Evolutionary conservation across 23 tunicate species (phyloP).

Genomic region (Trididemnum nubilum): DNA sequence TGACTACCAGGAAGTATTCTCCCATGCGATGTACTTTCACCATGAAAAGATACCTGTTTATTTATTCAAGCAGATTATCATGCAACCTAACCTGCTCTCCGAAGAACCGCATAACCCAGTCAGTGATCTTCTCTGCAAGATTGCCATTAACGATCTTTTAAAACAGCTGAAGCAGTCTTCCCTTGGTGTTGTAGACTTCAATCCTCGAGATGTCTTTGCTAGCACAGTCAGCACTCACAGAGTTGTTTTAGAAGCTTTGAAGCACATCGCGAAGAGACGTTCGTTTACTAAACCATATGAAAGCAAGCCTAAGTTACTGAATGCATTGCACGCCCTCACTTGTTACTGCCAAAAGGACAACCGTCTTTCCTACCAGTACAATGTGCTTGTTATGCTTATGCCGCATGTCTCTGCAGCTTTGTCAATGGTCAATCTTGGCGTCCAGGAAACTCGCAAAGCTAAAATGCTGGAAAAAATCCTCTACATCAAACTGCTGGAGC

Average conservation of each 20-base stretch:
- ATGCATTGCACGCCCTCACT: slow-evolving; percentile 27
- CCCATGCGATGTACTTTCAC: slow-evolving; percentile 26
- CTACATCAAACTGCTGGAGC: slow-evolving; percentile 22
- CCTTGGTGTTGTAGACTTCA: slow-evolving; percentile 8
- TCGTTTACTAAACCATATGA: no score
- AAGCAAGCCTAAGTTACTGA: slow-evolving; percentile 2
- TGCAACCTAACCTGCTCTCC: neutral
- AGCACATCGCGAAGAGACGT: neutral
- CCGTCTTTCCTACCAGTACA: slow-evolving; percentile 20
- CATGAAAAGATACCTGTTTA: slow-evolving; percentile 38
- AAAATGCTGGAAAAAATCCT: slow-evolving; percentile 13
- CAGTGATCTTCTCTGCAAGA: slow-evolving; percentile 14
- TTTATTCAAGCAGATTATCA: slow-evolving; percentile 20
- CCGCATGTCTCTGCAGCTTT: slow-evolving; percentile 34
- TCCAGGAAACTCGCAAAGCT: no score
- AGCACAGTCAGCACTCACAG: slow-evolving; percentile 37
- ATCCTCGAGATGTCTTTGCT: neutral
- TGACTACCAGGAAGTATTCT: slow-evolving; percentile 13
- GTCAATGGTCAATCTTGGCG: neutral
- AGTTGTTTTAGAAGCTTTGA: slow-evolving; percentile 20
- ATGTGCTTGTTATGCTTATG: slow-evolving; percentile 5
- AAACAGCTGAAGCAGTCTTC: slow-evolving; percentile 19
- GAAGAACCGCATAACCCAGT: neutral
- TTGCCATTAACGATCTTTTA: neutral
- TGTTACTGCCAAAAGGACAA: slow-evolving; percentile 41